Percentiles rank a stretch among this genome's conserved stretches.
Conservation (phyloP, 2,113 vertebrate genomes). For the Hyperopisus bebe region DNA sequence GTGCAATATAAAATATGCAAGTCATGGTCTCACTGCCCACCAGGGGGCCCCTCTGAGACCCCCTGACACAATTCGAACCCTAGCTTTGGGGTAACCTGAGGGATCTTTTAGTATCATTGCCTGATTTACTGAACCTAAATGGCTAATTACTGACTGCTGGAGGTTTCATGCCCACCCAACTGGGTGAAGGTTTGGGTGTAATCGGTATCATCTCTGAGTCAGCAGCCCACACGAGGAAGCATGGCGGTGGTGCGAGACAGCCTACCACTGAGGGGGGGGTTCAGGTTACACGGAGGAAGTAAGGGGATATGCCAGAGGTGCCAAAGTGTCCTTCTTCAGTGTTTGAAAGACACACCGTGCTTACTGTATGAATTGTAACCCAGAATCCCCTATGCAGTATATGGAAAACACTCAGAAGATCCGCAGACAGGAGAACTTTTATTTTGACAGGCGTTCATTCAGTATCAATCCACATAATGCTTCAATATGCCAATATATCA, state of each 20-base stretch:
- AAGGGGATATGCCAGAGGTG: background rate
- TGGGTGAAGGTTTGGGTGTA: background rate
- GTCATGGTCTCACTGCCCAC: background rate
- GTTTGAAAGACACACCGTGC: background rate
- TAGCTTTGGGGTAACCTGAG: background rate
- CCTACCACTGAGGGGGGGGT: background rate
- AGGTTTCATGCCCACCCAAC: background rate
- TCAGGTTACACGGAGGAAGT: background rate
- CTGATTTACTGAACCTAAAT: background rate
- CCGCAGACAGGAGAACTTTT: background rate
- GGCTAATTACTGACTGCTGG: background rate
- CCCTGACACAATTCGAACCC: background rate
- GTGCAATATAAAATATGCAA: background rate
- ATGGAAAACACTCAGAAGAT: background rate
- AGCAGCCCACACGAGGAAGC: background rate
- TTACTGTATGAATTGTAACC: background rate
- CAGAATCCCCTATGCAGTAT: background rate
- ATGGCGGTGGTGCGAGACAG: background rate
- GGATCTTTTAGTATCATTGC: background rate
- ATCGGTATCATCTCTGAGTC: background rate
- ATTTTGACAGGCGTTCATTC: background rate
- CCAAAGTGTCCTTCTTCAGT: background rate
- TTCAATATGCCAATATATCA: background rate
- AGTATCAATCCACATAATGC: background rate
- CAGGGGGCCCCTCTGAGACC: background rate